Percentiles rank a stretch among this genome's conserved stretches.
Conservation (phyloP, 2,797 vertebrate species). For the Micropoecilia bifurca region DNA sequence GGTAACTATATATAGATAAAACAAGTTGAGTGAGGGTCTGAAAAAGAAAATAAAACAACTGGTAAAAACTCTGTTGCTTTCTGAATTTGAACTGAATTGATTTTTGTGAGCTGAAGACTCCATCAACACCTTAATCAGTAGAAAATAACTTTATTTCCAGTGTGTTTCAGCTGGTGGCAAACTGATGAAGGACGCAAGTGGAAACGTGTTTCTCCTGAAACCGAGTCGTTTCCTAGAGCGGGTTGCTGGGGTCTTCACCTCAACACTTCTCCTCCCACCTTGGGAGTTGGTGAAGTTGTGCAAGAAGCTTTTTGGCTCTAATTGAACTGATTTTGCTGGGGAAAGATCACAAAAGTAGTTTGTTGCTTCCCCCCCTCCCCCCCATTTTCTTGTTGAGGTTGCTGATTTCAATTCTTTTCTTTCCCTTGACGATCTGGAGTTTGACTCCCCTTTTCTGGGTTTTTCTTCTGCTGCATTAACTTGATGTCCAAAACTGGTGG, state of each 20-base stretch:
- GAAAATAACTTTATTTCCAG: background rate
- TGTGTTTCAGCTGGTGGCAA: too few species aligned
- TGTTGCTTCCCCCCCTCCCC: too few species aligned
- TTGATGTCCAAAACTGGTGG: background rate
- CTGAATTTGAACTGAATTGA: background rate
- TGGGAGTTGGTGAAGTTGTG: background rate
- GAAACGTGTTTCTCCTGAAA: background rate
- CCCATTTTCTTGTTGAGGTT: too few species aligned
- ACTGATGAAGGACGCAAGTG: background rate
- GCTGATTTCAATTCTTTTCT: too few species aligned
- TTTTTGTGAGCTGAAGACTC: background rate
- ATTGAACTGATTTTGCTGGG: background rate
- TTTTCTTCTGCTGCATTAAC: background rate
- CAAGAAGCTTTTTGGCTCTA: background rate
- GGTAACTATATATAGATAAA: background rate
- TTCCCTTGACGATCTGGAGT: background rate
- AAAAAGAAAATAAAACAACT: background rate
- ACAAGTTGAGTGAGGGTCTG: background rate
- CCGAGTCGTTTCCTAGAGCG: background rate
- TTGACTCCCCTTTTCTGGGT: background rate
- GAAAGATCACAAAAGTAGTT: background rate
- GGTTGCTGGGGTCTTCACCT: background rate
- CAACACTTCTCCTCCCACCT: background rate
- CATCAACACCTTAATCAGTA: background rate
- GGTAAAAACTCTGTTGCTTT: background rate